Percentiles rank a stretch among this genome's conserved stretches.
Evolutionary conservation across 2,113 vertebrate genomes (phyloP).

Genomic region (Megaptera novaeangliae): DNA sequence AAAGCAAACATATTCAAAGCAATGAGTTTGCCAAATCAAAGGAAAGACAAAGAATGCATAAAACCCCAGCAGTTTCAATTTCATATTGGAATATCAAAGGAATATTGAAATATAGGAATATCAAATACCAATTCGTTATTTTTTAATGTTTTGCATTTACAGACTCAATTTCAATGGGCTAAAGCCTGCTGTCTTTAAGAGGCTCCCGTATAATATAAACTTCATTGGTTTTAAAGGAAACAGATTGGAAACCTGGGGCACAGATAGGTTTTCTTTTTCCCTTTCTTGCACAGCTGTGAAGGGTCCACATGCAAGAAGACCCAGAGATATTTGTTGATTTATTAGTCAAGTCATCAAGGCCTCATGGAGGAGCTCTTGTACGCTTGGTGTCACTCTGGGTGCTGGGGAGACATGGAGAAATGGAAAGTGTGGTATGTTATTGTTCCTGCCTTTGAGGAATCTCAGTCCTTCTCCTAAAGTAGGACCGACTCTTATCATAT

Average conservation of each 20-base stretch:
- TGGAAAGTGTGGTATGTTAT: rapidly evolving
- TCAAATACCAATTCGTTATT: slow-evolving; percentile 80
- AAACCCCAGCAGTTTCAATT: slow-evolving; percentile 84
- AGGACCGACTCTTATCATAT: no score
- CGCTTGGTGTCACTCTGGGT: background rate
- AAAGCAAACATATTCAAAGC: slow-evolving; percentile 82
- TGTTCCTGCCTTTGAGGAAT: background rate
- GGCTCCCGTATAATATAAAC: slow-evolving; percentile 65
- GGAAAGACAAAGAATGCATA: slow-evolving; percentile 77
- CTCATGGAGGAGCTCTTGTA: background rate
- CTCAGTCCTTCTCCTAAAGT: background rate
- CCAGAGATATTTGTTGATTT: background rate
- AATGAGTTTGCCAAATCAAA: slow-evolving; percentile 76
- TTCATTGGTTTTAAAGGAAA: slow-evolving; percentile 82
- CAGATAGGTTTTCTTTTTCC: slow-evolving; percentile 42
- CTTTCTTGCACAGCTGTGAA: background rate
- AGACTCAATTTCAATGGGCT: slow-evolving; percentile 76
- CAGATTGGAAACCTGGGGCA: slow-evolving; percentile 79
- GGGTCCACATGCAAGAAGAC: background rate
- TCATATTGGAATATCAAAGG: slow-evolving; percentile 85
- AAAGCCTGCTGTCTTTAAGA: slow-evolving; percentile 73
- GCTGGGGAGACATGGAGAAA: background rate
- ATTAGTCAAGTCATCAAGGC: background rate
- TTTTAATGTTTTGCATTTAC: slow-evolving; percentile 82
- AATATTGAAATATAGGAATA: slow-evolving; percentile 84